phyloP scores from a whole-genome alignment of 2,888 invertebrate species.

The Gryllus longicercus region DNA sequence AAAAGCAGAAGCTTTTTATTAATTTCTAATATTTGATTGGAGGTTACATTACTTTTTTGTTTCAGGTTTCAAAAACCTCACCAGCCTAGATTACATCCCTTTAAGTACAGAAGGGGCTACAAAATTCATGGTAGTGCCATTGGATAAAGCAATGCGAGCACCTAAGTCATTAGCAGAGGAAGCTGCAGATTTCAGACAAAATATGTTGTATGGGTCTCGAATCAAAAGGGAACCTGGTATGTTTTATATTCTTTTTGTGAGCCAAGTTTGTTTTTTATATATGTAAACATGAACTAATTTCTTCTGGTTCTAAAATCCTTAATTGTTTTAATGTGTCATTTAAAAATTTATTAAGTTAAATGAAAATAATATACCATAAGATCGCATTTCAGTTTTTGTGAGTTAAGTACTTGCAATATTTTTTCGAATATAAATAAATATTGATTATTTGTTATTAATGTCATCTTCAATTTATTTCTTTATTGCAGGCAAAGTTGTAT shows the following conservation, averaged over 20 bases:
- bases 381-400: too few species aligned
- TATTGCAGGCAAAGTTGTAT: slow-evolving; percentile 25
- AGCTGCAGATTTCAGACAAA: slow-evolving; percentile 33
- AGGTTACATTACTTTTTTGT: background rate
- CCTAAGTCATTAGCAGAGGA: slow-evolving; percentile 29
- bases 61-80: background rate
- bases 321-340: too few species aligned
- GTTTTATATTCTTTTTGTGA: slow-evolving; percentile 25
- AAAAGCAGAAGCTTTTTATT: background rate
- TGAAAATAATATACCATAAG: too few species aligned
- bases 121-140: slow-evolving; percentile 34
- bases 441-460: too few species aligned
- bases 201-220: slow-evolving; percentile 32
- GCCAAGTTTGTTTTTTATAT: background rate
- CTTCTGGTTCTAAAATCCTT: too few species aligned
- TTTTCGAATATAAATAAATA: too few species aligned
- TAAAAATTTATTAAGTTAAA: too few species aligned
- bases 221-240: slow-evolving; percentile 32
- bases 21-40: too few species aligned
- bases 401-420: too few species aligned
- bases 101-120: slow-evolving; percentile 28
- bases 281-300: too few species aligned
- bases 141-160: slow-evolving; percentile 28
- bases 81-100: slow-evolving; percentile 34
- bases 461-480: background rate